Evolutionary conservation across 53 echinoderm and acorn worm genomes (phyloP).

Genomic region (Apostichopus leukothele): DNA sequence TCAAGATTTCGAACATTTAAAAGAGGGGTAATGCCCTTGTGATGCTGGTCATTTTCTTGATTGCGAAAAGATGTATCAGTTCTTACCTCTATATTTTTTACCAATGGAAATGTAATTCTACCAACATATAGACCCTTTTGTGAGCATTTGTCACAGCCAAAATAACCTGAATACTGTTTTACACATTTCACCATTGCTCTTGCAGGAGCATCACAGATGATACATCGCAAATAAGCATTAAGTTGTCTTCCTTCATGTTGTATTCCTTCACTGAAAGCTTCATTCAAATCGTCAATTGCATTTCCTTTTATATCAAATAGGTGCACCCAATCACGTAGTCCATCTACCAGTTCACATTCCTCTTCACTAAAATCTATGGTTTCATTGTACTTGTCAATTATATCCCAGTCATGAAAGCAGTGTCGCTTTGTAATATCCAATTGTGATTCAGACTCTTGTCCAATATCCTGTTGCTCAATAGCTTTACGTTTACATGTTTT

Average conservation of each 20-base stretch:
- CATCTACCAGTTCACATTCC: background rate
- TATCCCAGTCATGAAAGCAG: too few relatives aligned
- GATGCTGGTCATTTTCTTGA: constrained; percentile 54
- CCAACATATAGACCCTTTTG: constrained; percentile 61
- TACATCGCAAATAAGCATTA: constrained; percentile 48
- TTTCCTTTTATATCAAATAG: constrained; percentile 52
- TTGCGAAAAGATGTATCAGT: constrained; percentile 60
- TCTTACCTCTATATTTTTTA: constrained; percentile 53
- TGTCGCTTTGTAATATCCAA: too few relatives aligned
- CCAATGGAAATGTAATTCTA: constrained; percentile 55
- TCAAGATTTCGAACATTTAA: constrained; percentile 54
- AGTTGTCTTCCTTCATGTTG: constrained; percentile 45
- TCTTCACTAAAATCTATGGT: background rate
- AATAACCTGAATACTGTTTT: constrained; percentile 61
- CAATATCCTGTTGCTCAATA: too few relatives aligned
- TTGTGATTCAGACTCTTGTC: too few relatives aligned
- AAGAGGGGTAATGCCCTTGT: constrained; percentile 46
- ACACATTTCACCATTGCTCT: constrained; percentile 61
- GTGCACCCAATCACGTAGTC: constrained; percentile 55
- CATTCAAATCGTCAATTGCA: constrained; percentile 53
- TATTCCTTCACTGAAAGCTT: constrained; percentile 50
- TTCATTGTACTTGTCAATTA: too few relatives aligned
- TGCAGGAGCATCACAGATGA: constrained; percentile 70
- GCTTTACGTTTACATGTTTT: too few relatives aligned
- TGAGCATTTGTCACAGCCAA: constrained; percentile 66